Percentiles rank a stretch among this genome's conserved stretches.
These are phyloP conservation scores for Python bivittatus DNA, from an alignment of 2,113 vertebrate genomes.

Conservation along the genomic window DNA sequence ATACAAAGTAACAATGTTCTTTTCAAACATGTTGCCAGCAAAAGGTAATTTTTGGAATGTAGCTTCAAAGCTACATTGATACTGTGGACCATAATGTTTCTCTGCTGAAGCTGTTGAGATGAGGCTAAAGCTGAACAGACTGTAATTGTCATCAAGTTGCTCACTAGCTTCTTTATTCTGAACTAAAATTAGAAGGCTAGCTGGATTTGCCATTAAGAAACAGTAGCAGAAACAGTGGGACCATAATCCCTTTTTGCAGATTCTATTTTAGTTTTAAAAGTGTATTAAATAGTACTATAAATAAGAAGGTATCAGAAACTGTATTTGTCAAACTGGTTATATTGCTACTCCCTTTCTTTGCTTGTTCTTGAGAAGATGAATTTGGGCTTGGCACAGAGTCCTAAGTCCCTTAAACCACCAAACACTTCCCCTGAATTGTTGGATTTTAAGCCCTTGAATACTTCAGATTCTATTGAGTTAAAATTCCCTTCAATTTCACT, in stretches of 20 bases:
- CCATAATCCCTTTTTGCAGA: conserved; percentile 41
- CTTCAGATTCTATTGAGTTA: conserved; percentile 4
- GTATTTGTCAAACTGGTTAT: conserved; percentile 10
- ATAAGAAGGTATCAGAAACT: conserved; percentile 19
- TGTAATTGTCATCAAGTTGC: conserved; percentile 20
- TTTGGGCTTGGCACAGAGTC: conserved; percentile 2
- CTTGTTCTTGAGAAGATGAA: conserved; percentile 33
- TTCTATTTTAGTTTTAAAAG: conserved; percentile 37
- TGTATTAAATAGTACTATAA: conserved; percentile 28
- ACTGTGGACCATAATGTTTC: conserved; percentile 22
- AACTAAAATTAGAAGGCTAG: conserved; percentile 11
- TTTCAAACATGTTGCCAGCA: not conserved
- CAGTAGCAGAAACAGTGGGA: conserved; percentile 21
- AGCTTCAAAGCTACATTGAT: not conserved
- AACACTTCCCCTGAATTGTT: not conserved
- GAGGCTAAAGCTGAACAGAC: conserved; percentile 2
- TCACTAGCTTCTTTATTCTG: conserved; percentile 22
- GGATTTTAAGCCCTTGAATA: conserved; percentile 1
- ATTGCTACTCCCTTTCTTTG: conserved; percentile 1
- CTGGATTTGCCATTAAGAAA: conserved; percentile 41
- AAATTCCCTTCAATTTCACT: conserved; percentile 4
- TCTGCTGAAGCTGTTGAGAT: conserved; percentile 11
- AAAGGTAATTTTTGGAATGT: fast-evolving
- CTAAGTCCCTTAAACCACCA: conserved; percentile 7
- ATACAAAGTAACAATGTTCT: conserved; percentile 6